phyloP scores from a whole-genome alignment of 2,888 invertebrate genomes.

The Sabatieria punctata region DNA sequence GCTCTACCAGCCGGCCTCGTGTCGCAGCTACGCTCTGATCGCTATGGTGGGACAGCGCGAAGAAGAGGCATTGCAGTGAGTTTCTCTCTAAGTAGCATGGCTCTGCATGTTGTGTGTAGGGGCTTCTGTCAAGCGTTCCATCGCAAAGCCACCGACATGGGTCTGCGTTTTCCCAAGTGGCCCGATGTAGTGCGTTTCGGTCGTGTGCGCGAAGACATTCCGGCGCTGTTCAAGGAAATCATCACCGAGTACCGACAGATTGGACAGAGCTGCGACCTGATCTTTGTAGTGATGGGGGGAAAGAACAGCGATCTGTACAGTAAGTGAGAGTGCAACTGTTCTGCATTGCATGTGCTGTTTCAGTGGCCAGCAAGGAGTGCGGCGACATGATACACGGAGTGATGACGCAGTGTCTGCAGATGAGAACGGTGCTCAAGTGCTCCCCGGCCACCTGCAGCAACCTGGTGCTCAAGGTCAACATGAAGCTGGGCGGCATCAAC shows the following conservation, averaged over 20 bases:
- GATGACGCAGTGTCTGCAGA: constrained; percentile 33
- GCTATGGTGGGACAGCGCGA: constrained; percentile 20
- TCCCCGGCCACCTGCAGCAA: constrained; percentile 42
- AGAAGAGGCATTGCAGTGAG: constrained; percentile 13
- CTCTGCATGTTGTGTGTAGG: no score
- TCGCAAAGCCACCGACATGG: constrained; percentile 18
- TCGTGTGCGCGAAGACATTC: neutral
- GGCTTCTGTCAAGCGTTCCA: neutral
- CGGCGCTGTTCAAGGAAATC: constrained; percentile 15
- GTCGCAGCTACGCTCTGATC: constrained; percentile 20
- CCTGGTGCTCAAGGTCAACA: constrained; percentile 41
- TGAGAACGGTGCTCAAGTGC: constrained; percentile 23
- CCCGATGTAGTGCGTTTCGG: constrained; percentile 22
- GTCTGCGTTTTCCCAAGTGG: constrained; percentile 22
- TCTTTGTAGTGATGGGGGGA: constrained; percentile 19
- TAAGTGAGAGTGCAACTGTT: no score
- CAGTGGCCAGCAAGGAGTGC: constrained; percentile 21
- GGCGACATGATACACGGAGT: constrained; percentile 22
- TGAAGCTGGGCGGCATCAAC: constrained; percentile 66
- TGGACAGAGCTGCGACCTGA: constrained; percentile 18
- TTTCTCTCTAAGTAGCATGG: no score
- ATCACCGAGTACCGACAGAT: constrained; percentile 16
- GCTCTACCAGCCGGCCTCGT: constrained; percentile 20
- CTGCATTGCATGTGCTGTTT: no score
- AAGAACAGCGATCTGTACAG: constrained; percentile 24